Percentiles rank a stretch among this genome's conserved stretches.
Conservation (phyloP, 2,888 invertebrate genomes). For the Phalera bucephala region DNA sequence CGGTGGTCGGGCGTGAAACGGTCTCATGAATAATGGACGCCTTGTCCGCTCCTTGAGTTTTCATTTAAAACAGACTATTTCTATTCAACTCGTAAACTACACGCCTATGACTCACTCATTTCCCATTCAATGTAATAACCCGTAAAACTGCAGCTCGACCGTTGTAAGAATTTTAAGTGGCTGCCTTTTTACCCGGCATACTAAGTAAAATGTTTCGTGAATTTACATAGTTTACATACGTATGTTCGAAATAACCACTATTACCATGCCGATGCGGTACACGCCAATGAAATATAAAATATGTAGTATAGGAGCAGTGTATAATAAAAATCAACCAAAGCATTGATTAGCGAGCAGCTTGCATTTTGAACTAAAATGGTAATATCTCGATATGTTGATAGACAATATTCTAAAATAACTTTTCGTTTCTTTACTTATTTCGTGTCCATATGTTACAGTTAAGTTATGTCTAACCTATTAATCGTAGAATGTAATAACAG, state of each 20-base stretch:
- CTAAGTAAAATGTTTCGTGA: conserved; percentile 40
- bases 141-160: conserved; percentile 73
- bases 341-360: no score
- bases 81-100: conserved; percentile 78
- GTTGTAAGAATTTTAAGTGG: conserved; percentile 70
- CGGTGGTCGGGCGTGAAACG: conserved; percentile 61
- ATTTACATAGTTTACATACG: conserved; percentile 10
- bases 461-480: no score
- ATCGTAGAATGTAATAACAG: no score
- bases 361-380: no score
- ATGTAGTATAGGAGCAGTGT: not conserved
- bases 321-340: no score
- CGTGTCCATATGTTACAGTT: no score
- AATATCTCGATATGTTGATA: no score
- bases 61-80: conserved; percentile 80
- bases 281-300: conserved; percentile 8
- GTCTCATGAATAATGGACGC: conserved; percentile 78
- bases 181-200: conserved; percentile 55
- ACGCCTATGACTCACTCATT: conserved; percentile 79
- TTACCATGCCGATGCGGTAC: conserved; percentile 15
- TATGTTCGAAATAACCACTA: conserved; percentile 11
- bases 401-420: no score
- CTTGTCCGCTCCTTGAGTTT: conserved; percentile 77
- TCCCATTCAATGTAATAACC: conserved; percentile 76
- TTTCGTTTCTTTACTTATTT: no score